Base-by-base conservation (phyloP, 2,113 vertebrate species). In the Zosterops pallidus region DNA sequence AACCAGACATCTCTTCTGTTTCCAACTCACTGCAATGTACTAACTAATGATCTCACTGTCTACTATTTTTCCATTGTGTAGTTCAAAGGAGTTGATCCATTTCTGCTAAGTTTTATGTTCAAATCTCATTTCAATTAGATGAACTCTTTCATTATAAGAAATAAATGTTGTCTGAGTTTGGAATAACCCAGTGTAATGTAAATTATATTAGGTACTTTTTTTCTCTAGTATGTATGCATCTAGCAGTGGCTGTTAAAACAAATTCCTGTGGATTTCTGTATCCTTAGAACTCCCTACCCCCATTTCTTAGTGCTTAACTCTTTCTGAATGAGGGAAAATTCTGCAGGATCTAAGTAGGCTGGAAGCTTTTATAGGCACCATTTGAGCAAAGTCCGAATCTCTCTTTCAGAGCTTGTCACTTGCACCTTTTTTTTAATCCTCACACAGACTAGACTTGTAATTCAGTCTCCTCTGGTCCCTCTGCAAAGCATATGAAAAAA, bases 1-100 rank as follows among this genome's bases (percentile, higher is more conserved):
- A 97, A 89, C 92, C 94, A 97, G 93, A 95, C 93, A 94, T 95
- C 68, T 95, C 71, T 83, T 78, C 90, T 92, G 83, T 83, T 96
- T 95, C 92, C 93, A 96, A 1, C 93, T 95, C 79, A 90, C 35
- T 96, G 88, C 94, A 95, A 25, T 64, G 49, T 53, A 78, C 86
- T 93, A 63, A 87, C 93, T 94, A 96, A 92, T 95, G 94, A 96
- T 95, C 94, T 97, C 95, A 95, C 90, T 96, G 87, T 96, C 94
- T 96, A 92, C 93, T 90, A 60, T 96, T 96, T 97, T 96, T 96
- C 96, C 94, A 96, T 96, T 94, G 96, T 94, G 85, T 83, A 94
- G 92, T 93, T 96, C 95, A 97, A 89, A 96, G 92, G 83, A 95
- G 31, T 53, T 90, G 94, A 93, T 96, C 93, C 94, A 37, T 92